Percentiles rank a stretch among this genome's conserved stretches.
Evolutionary conservation across 2,113 vertebrate genomes (phyloP).

Genomic region (Embiotoca jacksoni): DNA sequence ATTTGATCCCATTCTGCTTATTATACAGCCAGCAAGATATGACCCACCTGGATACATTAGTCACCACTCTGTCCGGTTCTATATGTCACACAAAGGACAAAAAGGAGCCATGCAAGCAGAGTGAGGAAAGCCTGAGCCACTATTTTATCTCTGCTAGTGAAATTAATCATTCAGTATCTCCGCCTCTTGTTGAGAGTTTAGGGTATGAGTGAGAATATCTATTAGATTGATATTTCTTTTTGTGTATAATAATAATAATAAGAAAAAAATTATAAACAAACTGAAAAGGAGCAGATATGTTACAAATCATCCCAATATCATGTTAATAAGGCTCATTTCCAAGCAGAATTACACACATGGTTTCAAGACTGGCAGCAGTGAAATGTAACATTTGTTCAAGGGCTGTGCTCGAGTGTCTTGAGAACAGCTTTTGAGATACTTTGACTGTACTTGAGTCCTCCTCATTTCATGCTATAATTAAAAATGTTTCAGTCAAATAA

Average conservation of each 20-base stretch:
- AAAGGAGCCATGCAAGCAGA: constrained; percentile 53
- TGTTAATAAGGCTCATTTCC: constrained; percentile 1
- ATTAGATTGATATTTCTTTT: constrained; percentile 28
- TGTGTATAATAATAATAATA: constrained; percentile 11
- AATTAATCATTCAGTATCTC: constrained; percentile 58
- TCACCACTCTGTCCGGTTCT: constrained; percentile 66
- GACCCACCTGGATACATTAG: constrained; percentile 77
- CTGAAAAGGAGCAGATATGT: not conserved
- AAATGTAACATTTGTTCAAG: not conserved
- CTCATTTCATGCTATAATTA: not conserved
- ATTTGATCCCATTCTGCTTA: constrained; percentile 71
- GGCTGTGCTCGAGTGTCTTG: not conserved
- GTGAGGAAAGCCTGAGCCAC: constrained; percentile 33
- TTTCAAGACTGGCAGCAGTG: not conserved
- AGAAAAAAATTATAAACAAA: too few species aligned
- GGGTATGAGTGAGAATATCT: constrained; percentile 15
- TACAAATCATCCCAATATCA: not conserved
- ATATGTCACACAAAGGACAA: constrained; percentile 67
- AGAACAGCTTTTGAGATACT: not conserved
- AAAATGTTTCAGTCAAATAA: not conserved
- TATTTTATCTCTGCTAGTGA: constrained; percentile 7
- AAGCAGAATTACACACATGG: not conserved
- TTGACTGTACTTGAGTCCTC: not conserved
- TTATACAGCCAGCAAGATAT: constrained; percentile 60
- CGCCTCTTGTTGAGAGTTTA: constrained; percentile 39